A percentile compares a stretch with the other conserved stretches of the same genome.
Evolutionary conservation across 1,140 invertebrate genomes (phyloP).

Genomic region (Saccostrea glomerata): DNA sequence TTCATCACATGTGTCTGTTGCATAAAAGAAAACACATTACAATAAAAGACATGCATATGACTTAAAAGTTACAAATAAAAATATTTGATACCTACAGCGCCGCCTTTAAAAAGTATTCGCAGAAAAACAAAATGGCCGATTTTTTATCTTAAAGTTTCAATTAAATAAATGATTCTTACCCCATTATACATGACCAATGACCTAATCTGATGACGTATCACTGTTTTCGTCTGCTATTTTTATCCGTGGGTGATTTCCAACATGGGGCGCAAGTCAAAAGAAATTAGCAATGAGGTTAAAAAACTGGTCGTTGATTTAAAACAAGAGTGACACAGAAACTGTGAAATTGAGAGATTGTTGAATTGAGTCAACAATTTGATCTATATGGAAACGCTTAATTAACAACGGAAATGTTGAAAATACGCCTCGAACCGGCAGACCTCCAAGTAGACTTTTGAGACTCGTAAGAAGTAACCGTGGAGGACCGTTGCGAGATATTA

Average conservation of each 20-base stretch:
- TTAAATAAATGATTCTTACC: too few species aligned
- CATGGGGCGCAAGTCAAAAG: neutral
- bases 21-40: neutral
- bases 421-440: neutral
- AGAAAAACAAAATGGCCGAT: too few species aligned
- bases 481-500: neutral
- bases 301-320: neutral
- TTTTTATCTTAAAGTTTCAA: too few species aligned
- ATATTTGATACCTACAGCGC: too few species aligned
- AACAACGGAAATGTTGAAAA: neutral
- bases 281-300: too few species aligned
- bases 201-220: neutral
- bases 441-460: neutral
- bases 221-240: neutral
- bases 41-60: too few species aligned
- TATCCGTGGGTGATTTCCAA: neutral
- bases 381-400: neutral
- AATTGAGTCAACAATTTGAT: neutral
- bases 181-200: too few species aligned
- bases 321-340: neutral
- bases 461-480: neutral
- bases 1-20: neutral
- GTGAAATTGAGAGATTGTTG: neutral
- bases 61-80: too few species aligned
- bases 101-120: too few species aligned